Percentiles rank a stretch among this genome's conserved stretches.
Evolutionary conservation across 2,113 vertebrate genomes (phyloP).

Genomic region (Protobothrops flavoviridis): DNA sequence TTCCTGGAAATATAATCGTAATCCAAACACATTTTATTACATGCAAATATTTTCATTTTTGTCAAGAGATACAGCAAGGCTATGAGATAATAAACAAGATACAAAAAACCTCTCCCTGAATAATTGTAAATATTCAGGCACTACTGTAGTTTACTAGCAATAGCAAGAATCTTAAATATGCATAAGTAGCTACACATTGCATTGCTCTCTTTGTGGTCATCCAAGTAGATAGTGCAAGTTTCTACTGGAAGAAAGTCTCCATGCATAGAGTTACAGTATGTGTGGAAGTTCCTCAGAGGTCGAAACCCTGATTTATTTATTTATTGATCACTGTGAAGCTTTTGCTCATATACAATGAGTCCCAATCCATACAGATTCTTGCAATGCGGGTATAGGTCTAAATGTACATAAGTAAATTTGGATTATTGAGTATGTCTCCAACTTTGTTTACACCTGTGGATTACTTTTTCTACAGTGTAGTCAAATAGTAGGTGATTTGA

Average conservation of each 20-base stretch:
- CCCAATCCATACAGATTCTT: neutral
- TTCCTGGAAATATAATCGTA: neutral
- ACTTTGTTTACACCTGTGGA: neutral
- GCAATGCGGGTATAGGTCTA: neutral
- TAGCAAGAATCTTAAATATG: neutral
- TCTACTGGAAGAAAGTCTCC: neutral
- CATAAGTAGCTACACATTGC: neutral
- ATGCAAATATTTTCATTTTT: conserved; percentile 30
- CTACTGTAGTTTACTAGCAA: neutral
- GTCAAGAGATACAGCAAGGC: neutral
- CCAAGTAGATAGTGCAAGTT: neutral
- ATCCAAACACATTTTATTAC: neutral
- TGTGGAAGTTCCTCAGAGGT: neutral
- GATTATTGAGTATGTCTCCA: neutral
- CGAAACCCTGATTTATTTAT: neutral
- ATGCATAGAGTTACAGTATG: neutral
- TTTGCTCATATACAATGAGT: neutral
- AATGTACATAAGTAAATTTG: neutral
- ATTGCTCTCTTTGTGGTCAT: neutral
- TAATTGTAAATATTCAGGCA: neutral
- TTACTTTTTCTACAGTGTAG: neutral
- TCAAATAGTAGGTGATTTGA: neutral
- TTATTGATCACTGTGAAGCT: neutral
- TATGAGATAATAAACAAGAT: neutral
- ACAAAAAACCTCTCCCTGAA: neutral